Evolutionary conservation across 2,888 invertebrate species (phyloP), one percentile per base, ranked within the genome.

Genomic region (Platycheirus albimanus): DNA sequence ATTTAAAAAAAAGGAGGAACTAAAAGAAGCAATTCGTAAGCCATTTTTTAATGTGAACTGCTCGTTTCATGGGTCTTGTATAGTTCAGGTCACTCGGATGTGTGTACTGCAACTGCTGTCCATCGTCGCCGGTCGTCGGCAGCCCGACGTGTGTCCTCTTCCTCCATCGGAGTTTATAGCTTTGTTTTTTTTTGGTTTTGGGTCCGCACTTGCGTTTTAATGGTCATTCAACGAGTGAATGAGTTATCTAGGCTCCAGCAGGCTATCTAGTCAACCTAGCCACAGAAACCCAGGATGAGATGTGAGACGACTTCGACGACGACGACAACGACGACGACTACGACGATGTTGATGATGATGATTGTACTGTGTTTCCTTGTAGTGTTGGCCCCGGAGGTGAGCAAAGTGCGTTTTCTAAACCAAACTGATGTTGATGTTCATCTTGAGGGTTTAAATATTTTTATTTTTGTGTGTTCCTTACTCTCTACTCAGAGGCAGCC

Each of bases 121-220:
- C 8, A 8, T 4, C 7, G 30, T 33, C 30, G 5, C 7, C 30
- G 1, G 30, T 33, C 30, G 30, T 33, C 30, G 7, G 6, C 24
- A 24, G 30, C 7, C 30, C 1, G 8, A 33, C 5, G 38, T 30
- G 13, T 58, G 41, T 54, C 58, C 41, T 43, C 61, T 45, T 61
- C 45, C 45, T 43, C 28, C 11, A 11, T 58, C 38, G 17, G 33
- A 47, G 49, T 69, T 72, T 80, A 61, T 61, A 24, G 80, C 24
- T 81, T 76, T 81, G 75, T 81, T 76, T 72, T 81, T 70, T 81
- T 76, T 72, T 72, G 61, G 58, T 52, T 61, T 70, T 51, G 52
- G 61, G 47, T 76, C 66, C 52, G 71, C 70, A 76, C 64, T 76
- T 76, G 80, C 63, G 69, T 74, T 81, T 67, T 72, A 70, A 81